Percentiles rank a stretch among this genome's conserved stretches.
Conservation (phyloP, 2,888 invertebrate genomes). For the Oscheius sp. region DNA sequence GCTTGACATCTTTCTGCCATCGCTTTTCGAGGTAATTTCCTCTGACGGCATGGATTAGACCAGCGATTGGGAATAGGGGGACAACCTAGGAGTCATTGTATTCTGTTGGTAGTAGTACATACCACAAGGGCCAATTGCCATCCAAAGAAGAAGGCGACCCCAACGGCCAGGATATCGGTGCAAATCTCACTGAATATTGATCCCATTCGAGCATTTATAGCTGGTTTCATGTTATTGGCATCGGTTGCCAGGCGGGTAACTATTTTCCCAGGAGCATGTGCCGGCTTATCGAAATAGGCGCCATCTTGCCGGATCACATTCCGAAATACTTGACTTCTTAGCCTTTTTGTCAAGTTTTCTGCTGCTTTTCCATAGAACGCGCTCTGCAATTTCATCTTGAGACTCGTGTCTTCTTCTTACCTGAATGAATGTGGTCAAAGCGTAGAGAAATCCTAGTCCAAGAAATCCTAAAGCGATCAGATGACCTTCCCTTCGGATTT, state of each 20-base stretch:
- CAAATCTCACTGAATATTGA: constrained; percentile 73
- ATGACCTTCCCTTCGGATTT: constrained; percentile 18
- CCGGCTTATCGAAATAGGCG: constrained; percentile 75
- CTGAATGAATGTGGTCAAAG: neutral
- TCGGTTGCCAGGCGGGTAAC: constrained; percentile 75
- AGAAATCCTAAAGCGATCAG: constrained; percentile 11
- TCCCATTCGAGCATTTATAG: constrained; percentile 75
- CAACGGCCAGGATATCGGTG: constrained; percentile 74
- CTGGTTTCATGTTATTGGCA: constrained; percentile 75
- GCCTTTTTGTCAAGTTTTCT: constrained; percentile 73
- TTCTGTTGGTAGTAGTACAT: neutral
- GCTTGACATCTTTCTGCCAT: constrained; percentile 75
- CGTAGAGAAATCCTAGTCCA: constrained; percentile 14
- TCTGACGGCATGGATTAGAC: constrained; percentile 73
- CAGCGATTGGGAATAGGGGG: constrained; percentile 73
- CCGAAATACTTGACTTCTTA: constrained; percentile 73
- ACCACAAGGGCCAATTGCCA: constrained; percentile 75
- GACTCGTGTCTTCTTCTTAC: neutral
- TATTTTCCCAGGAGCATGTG: constrained; percentile 74
- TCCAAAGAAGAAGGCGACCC: constrained; percentile 75
- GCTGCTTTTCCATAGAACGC: constrained; percentile 73
- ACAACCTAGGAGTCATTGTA: constrained; percentile 42
- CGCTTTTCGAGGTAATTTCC: constrained; percentile 74
- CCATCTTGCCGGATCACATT: constrained; percentile 75
- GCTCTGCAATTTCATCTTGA: constrained; percentile 52